These are phyloP conservation scores for Phylloscopus trochilus DNA, from an alignment of 2,113 vertebrate species.

Conservation along the genomic window DNA sequence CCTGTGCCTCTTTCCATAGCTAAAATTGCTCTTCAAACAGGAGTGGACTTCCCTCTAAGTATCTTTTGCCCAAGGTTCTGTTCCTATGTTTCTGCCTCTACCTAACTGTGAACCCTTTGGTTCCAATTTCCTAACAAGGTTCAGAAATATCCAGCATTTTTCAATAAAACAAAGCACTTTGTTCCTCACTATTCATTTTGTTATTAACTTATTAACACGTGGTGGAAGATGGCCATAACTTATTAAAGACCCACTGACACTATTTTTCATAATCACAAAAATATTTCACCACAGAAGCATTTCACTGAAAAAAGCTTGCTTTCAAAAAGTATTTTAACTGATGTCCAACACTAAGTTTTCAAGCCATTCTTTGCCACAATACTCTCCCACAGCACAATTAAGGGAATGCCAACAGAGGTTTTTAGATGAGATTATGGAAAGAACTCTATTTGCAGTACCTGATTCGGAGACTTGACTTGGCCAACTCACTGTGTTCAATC, in stretches of 20 bases:
- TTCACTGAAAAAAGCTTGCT: not conserved
- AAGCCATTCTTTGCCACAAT: not conserved
- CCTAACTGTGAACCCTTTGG: not conserved
- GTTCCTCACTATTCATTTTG: not conserved
- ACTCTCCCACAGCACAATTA: not conserved
- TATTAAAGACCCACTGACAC: not conserved
- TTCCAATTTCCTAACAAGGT: not conserved
- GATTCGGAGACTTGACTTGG: conserved; percentile 94
- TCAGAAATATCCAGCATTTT: not conserved
- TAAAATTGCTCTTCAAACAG: not conserved
- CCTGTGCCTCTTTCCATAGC: not conserved
- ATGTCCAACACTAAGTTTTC: not conserved
- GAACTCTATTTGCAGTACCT: conserved; percentile 74
- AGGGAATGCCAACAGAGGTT: not conserved
- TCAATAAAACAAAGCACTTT: not conserved
- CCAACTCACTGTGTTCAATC: conserved; percentile 91
- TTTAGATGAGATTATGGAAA: not conserved
- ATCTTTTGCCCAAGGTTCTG: not conserved
- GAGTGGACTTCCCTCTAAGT: not conserved
- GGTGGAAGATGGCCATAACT: not conserved
- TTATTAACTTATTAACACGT: not conserved
- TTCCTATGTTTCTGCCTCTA: not conserved
- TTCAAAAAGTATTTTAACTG: not conserved
- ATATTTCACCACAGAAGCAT: not conserved
- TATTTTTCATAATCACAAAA: not conserved